Base-by-base conservation (phyloP, 2,888 invertebrate genomes). In the Leptinotarsa rubiginosa region DNA sequence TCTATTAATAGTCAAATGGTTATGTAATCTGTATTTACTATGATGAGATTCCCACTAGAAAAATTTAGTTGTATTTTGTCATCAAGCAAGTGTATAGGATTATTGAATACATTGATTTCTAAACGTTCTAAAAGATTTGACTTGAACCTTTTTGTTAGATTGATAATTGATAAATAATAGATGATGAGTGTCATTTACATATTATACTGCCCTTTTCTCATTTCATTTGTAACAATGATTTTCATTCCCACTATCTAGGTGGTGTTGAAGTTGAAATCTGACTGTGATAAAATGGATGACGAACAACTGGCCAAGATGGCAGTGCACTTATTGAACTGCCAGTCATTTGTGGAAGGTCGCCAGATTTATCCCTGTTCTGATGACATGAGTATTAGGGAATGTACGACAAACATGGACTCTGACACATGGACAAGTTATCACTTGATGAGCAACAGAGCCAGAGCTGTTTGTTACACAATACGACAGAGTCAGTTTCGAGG, bases 381-480 rank as follows among this genome's bases (percentile, higher is more conserved):
- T 54, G 87, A 89, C 75, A 93, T 93, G 93, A 90, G 88, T 52
- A 87, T 93, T 69, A 90, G 89, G 81, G 91, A 91, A 75, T 93
- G 93, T 84, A 93, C 93, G 2, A 88, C 86, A 25, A 86, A 88
- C 52, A 93, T 93, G 93, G 92, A 92, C 84, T 85, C 91, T 3
- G 91, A 91, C 80, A 91, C 91, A 65, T 92, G 92, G 92, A 93
- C 92, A 82, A 90, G 91, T n/a, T 93, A 93, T 83, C 92, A 92
- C 84, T 88, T 92, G 69, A 91, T 92, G 87, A 91, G 90, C 77
- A 92, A 93, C 83, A 86, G 93, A 80, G 93, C 92, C 0, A 87
- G 92, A 75, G 92, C 92, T n/a, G 91, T 93, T 73, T 93, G 93
- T 82, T 92, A 92, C 81, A 87, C 91, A 18, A 88, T 91, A 20